Evolutionary conservation across 2,113 vertebrate genomes (phyloP), one percentile per base, ranked within the genome.

Genomic region (Cyprinodon tularosa): DNA sequence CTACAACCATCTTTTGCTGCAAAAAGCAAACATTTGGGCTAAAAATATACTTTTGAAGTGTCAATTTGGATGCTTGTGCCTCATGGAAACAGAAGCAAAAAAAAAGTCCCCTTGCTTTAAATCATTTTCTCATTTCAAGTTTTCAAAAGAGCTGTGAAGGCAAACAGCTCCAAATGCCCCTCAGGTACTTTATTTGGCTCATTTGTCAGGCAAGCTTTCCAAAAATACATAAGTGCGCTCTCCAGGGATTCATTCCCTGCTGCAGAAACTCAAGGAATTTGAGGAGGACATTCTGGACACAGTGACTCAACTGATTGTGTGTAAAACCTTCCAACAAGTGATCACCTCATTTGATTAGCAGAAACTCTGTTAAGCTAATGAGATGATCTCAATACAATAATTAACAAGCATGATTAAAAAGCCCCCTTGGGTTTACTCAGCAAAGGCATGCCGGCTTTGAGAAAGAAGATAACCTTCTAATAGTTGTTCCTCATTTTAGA

Each of bases 351-450:
- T 89, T 82, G 79, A 91, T 90, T 77, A 78, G 68, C 78, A 78
- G 64, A 84, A 61, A 47, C 40, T 74, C 76, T 89, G 78, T 71
- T 75, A 42, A 66, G 72, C 76, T 73, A 69, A 57, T 64, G 45
- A 57, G 66, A 88, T 82, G 80, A 66, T n/a, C 40, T 78, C 87
- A 74, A n/a, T 92, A 81, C 89, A 90, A 84, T 3, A n/a, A 71
- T 79, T 72, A 83, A 88, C 63, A 65, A 71, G 62, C 4, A 36
- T 74, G 76, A 86, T 38, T 88, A 86, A 87, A 91, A 89, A 84
- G 68, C 88, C 77, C 80, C 86, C 87, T 90, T 88, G 87, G 82
- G 82, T 85, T 88, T 79, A 69, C 37, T 22, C 77, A 64, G 78
- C 85, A 86, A 90, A 80, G 89, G 76, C 79, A 71, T 72, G 47